These are phyloP conservation scores for Ctenicera cuprea DNA, from an alignment of 2,888 invertebrate species.

Conservation along the genomic window DNA sequence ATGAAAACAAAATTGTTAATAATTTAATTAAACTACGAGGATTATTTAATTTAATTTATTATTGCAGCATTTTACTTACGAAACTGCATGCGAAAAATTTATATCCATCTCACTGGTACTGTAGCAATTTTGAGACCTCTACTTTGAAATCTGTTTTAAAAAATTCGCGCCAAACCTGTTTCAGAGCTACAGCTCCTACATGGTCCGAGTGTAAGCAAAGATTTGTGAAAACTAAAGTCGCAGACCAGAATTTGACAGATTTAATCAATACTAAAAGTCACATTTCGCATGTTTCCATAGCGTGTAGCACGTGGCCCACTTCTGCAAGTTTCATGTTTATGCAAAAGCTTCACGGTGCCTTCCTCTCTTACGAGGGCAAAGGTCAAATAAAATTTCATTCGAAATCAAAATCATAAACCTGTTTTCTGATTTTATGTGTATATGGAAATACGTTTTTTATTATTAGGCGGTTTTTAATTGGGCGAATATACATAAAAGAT, in stretches of 20 bases:
- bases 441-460: too few relatives aligned
- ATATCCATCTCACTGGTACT: constrained; percentile 41
- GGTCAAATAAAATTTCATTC: neutral
- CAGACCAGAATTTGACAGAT: constrained; percentile 56
- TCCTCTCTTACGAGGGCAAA: constrained; percentile 17
- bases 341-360: constrained; percentile 49
- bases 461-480: too few relatives aligned
- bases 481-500: too few relatives aligned
- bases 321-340: constrained; percentile 49
- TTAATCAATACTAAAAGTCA: constrained; percentile 58
- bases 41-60: constrained; percentile 25
- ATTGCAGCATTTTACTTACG: constrained; percentile 38
- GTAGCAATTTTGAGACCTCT: neutral
- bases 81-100: constrained; percentile 29
- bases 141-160: neutral
- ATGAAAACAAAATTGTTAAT: constrained; percentile 21
- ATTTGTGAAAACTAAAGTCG: constrained; percentile 40
- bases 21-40: constrained; percentile 20
- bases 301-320: constrained; percentile 54
- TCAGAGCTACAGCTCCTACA: constrained; percentile 26
- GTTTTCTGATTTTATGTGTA: too few relatives aligned
- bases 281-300: constrained; percentile 55
- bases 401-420: neutral
- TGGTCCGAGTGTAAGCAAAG: constrained; percentile 27
- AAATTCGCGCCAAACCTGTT: neutral